phyloP scores from a whole-genome alignment of 2,888 invertebrate genomes.

The Saturnia pavonia region DNA sequence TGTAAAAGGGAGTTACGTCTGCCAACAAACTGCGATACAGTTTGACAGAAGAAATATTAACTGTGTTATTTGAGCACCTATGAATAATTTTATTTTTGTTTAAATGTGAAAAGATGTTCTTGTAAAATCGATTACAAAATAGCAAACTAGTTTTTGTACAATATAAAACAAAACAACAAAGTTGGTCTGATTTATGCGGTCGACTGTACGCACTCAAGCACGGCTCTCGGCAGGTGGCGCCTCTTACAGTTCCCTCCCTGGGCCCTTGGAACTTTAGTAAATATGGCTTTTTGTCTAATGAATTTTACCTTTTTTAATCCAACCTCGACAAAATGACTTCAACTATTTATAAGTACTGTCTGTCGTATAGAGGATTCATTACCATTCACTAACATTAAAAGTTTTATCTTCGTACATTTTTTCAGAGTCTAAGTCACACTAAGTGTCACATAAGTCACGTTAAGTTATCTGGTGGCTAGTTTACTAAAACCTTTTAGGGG shows the following conservation, averaged over 20 bases:
- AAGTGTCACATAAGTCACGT: too few species aligned
- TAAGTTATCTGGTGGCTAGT: not conserved
- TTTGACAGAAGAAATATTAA: too few species aligned
- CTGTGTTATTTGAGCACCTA: too few species aligned
- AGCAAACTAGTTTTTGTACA: too few species aligned
- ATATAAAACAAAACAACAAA: not conserved
- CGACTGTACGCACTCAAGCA: slow-evolving; percentile 22
- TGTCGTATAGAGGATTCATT: not conserved
- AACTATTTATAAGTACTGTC: not conserved
- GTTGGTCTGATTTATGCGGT: not conserved
- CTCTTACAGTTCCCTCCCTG: slow-evolving; percentile 26
- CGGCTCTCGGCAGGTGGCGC: slow-evolving; percentile 33
- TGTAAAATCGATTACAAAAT: too few species aligned
- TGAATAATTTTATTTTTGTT: too few species aligned
- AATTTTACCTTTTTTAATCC: slow-evolving; percentile 27
- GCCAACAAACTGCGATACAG: too few species aligned
- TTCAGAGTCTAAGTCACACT: not conserved
- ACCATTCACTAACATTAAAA: not conserved
- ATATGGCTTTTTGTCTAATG: slow-evolving; percentile 40
- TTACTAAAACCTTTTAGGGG: not conserved
- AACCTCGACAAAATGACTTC: not conserved
- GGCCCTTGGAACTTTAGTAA: slow-evolving; percentile 27
- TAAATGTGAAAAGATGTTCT: too few species aligned
- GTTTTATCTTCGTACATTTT: not conserved
- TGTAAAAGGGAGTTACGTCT: too few species aligned